These are phyloP conservation scores for Baronia brevicornis DNA, from an alignment of 2,888 invertebrate species.

Conservation along the genomic window DNA sequence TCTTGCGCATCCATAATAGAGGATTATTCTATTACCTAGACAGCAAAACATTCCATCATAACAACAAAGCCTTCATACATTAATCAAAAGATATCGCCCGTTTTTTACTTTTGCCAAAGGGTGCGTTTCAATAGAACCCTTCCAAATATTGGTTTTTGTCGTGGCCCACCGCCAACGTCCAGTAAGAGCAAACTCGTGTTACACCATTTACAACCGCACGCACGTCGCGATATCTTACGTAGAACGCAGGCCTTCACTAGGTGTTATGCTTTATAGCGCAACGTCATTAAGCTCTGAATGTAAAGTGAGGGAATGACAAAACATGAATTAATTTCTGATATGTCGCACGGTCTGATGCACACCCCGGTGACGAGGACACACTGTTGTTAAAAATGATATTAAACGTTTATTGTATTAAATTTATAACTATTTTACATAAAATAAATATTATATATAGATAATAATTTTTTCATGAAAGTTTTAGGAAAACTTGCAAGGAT, in stretches of 20 bases:
- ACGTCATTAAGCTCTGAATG: slow-evolving; percentile 68
- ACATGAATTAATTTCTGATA: slow-evolving; percentile 74
- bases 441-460: no score
- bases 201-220: slow-evolving; percentile 59
- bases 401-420: neutral
- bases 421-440: no score
- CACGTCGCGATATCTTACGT: slow-evolving; percentile 58
- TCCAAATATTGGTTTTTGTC: slow-evolving; percentile 74
- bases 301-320: slow-evolving; percentile 74
- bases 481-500: no score
- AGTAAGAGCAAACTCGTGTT: slow-evolving; percentile 73
- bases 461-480: no score
- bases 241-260: slow-evolving; percentile 49
- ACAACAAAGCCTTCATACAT: slow-evolving; percentile 39
- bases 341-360: slow-evolving; percentile 66
- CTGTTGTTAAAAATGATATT: slow-evolving; percentile 21
- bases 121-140: slow-evolving; percentile 65
- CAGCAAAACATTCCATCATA: slow-evolving; percentile 18
- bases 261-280: slow-evolving; percentile 55
- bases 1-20: no score
- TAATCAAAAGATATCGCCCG: slow-evolving; percentile 64
- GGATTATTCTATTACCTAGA: slow-evolving; percentile 7
- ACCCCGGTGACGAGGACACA: slow-evolving; percentile 34
- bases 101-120: slow-evolving; percentile 63
- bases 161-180: slow-evolving; percentile 42